These are phyloP conservation scores for Chinchilla lanigera DNA, from an alignment of 2,113 vertebrate genomes.

Conservation along the genomic window DNA sequence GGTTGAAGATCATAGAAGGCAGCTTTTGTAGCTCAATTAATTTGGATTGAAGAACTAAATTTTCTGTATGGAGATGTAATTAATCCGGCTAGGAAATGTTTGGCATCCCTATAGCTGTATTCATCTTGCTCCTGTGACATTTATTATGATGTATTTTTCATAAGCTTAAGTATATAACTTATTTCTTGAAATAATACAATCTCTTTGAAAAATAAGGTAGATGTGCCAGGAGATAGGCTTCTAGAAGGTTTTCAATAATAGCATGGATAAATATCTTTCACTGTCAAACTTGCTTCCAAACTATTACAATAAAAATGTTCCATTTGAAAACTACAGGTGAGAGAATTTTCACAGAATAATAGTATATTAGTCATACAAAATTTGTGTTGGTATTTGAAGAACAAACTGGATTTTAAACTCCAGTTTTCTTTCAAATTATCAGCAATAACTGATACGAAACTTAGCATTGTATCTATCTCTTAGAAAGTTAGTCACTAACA, in stretches of 20 bases:
- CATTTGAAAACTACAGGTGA: neutral
- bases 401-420: neutral
- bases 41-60: too few relatives aligned
- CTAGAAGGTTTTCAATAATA: slow-evolving; percentile 18
- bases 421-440: neutral
- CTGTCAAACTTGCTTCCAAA: slow-evolving; percentile 15
- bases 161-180: neutral
- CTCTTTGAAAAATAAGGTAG: slow-evolving; percentile 51
- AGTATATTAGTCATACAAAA: neutral
- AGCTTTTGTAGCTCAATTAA: neutral
- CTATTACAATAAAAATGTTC: neutral
- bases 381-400: neutral
- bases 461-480: neutral
- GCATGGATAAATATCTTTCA: neutral
- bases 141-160: slow-evolving; percentile 52
- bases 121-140: slow-evolving; percentile 4
- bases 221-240: neutral
- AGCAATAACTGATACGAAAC: neutral
- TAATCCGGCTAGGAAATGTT: neutral
- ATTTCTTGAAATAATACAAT: neutral
- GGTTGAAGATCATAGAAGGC: neutral
- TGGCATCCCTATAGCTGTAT: neutral
- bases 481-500: neutral
- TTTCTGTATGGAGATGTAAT: slow-evolving; percentile 51
- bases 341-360: neutral